Evolutionary conservation across 2,797 vertebrate species (phyloP).

Genomic region (Tympanoctomys barrerae): DNA sequence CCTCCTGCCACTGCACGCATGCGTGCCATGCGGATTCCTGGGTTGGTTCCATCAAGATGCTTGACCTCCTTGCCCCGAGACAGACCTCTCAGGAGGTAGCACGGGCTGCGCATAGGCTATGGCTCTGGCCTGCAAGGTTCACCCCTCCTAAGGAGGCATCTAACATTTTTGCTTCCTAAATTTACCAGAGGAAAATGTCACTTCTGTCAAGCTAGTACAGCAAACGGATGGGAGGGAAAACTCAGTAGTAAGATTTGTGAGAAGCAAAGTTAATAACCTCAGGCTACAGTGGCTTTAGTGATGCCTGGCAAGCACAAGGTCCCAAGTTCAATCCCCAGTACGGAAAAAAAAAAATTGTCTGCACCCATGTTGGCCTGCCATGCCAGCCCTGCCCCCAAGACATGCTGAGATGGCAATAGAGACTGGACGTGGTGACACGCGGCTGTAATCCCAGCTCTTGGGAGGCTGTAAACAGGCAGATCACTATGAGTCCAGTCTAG

Average conservation of each 20-base stretch:
- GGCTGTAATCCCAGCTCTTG: too few relatives aligned
- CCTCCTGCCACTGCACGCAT: background rate
- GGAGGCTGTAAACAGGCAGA: too few relatives aligned
- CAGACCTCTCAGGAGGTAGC: background rate
- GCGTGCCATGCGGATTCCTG: too few relatives aligned
- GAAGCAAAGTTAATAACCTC: background rate
- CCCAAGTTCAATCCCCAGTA: too few relatives aligned
- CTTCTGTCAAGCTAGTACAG: background rate
- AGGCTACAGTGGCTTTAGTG: background rate
- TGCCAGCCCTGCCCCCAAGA: too few relatives aligned
- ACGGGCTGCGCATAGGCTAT: too few relatives aligned
- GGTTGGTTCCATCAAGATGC: background rate
- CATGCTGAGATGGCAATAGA: too few relatives aligned
- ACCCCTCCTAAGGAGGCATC: background rate
- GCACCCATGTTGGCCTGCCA: too few relatives aligned
- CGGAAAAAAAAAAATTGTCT: too few relatives aligned
- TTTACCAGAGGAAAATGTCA: background rate
- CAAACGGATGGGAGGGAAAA: background rate
- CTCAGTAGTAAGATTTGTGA: background rate
- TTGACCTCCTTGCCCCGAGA: background rate
- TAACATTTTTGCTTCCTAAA: conserved; percentile 13
- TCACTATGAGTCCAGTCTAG: too few relatives aligned
- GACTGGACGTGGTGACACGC: too few relatives aligned
- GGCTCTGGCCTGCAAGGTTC: background rate
- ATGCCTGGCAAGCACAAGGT: too few relatives aligned